phyloP scores from a whole-genome alignment of 2,888 invertebrate species.

The Drosophila melanosoma region DNA sequence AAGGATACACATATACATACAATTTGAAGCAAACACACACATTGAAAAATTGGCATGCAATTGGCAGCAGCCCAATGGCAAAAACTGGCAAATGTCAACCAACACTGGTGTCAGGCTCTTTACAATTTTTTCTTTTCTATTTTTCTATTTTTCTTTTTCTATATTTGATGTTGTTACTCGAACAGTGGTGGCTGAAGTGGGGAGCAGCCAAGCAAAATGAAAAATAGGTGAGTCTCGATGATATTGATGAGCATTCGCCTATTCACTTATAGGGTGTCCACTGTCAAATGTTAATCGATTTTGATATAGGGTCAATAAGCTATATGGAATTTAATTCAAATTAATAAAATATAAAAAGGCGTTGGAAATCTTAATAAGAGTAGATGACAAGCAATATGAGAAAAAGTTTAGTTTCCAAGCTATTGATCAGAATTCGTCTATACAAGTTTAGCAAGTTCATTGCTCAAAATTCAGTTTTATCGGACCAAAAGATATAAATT shows the following conservation, averaged over 20 bases:
- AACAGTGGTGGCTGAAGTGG: conserved; percentile 46
- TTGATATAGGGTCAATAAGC: background rate
- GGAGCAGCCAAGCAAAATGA: conserved; percentile 34
- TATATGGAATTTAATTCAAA: background rate
- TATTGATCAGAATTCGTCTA: background rate
- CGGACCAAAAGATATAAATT: background rate
- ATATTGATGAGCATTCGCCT: conserved; percentile 43
- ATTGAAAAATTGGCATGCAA: conserved; percentile 42
- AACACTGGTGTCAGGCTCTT: conserved; percentile 64
- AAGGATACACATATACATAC: background rate
- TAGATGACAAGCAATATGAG: background rate
- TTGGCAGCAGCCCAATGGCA: conserved; percentile 59
- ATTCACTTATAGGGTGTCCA: conserved; percentile 43
- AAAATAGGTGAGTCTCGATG: conserved; percentile 43
- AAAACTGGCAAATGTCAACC: conserved; percentile 54
- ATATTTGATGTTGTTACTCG: conserved; percentile 23
- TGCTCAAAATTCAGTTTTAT: background rate
- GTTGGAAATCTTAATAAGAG: background rate
- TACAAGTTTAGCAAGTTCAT: background rate
- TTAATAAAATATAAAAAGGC: background rate
- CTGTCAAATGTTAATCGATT: background rate
- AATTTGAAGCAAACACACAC: conserved; percentile 3
- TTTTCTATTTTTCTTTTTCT: conserved; percentile 8
- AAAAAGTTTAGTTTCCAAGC: background rate
- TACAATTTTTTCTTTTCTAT: conserved; percentile 30